Conservation (phyloP, 1,140 invertebrate species). For the Hormaphis cornu region DNA sequence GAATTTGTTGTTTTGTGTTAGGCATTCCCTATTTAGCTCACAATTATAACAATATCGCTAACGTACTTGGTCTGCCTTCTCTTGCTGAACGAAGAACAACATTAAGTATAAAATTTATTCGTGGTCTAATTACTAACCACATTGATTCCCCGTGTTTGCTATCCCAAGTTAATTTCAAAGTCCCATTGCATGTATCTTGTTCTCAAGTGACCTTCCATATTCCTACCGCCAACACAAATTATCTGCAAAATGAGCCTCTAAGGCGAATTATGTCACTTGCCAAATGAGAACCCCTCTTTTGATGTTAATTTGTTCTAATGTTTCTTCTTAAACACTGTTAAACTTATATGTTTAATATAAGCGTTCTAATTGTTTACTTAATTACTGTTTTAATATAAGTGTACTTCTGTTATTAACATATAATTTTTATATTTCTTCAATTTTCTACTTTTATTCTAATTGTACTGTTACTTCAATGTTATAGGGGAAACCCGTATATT, state of each 20-base stretch:
- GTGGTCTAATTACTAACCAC: background rate
- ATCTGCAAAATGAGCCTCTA: background rate
- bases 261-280: background rate
- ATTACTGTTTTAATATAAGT: no score
- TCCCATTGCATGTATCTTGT: background rate
- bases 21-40: no score
- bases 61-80: background rate
- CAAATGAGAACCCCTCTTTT: background rate
- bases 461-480: no score
- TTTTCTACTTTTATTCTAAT: no score
- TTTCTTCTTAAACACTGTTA: no score
- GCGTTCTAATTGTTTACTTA: no score
- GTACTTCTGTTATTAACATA: no score
- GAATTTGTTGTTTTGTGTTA: no score
- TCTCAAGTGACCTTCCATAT: background rate
- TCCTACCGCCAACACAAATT: background rate
- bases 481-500: no score
- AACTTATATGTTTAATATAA: no score
- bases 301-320: background rate
- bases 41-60: background rate
- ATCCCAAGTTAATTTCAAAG: background rate
- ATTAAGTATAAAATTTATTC: conserved; percentile 1
- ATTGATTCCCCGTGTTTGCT: background rate
- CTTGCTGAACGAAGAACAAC: background rate
- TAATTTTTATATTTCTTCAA: no score